Base-by-base conservation (phyloP, 2,113 vertebrate species). In the Amblyornis subalaris region DNA sequence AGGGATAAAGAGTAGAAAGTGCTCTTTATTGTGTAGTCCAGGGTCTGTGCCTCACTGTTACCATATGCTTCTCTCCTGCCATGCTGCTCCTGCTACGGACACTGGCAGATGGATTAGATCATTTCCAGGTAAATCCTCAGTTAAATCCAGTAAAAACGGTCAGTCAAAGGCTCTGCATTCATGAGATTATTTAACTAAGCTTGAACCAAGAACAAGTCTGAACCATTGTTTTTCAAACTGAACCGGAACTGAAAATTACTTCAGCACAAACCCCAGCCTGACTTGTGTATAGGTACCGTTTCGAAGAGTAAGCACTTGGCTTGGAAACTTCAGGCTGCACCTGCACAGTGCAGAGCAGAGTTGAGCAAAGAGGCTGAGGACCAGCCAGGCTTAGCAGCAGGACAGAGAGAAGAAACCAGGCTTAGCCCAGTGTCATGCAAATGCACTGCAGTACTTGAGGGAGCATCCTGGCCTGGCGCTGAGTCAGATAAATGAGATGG, bases 361-460 rank as follows among this genome's bases (percentile, higher is more conserved):
- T 8, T 61, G 50, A 76, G 9, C 9, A 2, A 31, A 50, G 40
- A 50, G 26, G 1, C 5, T 44, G 48, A 45, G 31, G 6, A 73
- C 24, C 26, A 76, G 9, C 6, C n/a, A 81, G 48, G 25, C 8
- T 51, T 23, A 60, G 50, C 38, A 60, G 13, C 0, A 0, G 1
- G 18, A 7, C 15, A 35, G 26, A 72, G 77, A 42, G 23, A 51
- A 70, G 28, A 81, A 71, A 33, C 6, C 19, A 54, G 33, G 3
- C 9, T 48, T 16, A 15, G 20, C 28, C 8, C 24, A 28, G 8
- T 38, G 47, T 44, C 51, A 72, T 10, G 16, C 7, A 42, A 75
- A 64, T n/a, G 19, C 7, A 48, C 8, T 42, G 42, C 55, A 80
- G 73, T 44, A 35, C 26, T 44, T 55, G 53, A 42, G 24, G 21